A percentile compares a stretch with the other conserved stretches of the same genome.
phyloP scores from a whole-genome alignment of 2,888 invertebrate genomes.

The Petrolisthes manimaculis region DNA sequence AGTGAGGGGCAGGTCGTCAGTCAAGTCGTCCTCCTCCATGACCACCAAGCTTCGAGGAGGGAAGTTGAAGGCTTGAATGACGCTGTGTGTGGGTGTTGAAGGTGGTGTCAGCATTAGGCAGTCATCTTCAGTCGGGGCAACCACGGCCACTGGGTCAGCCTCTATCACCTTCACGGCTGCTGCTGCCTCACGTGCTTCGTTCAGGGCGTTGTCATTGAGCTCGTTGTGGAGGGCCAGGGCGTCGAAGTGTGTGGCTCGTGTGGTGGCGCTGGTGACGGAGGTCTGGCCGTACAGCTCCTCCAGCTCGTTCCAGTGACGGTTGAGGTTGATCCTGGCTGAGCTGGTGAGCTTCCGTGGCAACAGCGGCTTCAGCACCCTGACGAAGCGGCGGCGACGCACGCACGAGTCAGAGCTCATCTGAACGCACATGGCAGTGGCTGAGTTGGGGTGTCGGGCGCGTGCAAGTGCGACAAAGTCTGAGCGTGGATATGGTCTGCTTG shows the following conservation, averaged over 20 bases:
- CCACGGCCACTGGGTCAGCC: not conserved
- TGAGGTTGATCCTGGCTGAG: slow-evolving; percentile 58
- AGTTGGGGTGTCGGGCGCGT: slow-evolving; percentile 15
- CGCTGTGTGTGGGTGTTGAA: slow-evolving; percentile 24
- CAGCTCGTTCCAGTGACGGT: slow-evolving; percentile 62
- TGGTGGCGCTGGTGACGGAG: not conserved
- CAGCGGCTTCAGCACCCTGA: slow-evolving; percentile 49
- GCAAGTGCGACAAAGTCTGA: slow-evolving; percentile 24
- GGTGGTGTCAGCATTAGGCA: slow-evolving; percentile 42
- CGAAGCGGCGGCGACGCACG: slow-evolving; percentile 42
- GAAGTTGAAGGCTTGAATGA: slow-evolving; percentile 23
- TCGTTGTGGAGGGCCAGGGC: slow-evolving; percentile 49
- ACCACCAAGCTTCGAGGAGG: slow-evolving; percentile 29
- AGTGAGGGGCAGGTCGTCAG: slow-evolving; percentile 37
- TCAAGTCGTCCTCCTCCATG: slow-evolving; percentile 10
- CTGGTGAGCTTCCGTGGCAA: slow-evolving; percentile 56
- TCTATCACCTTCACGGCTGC: not conserved
- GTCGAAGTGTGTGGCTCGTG: slow-evolving; percentile 49
- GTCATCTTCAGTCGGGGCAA: not conserved
- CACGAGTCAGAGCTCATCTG: slow-evolving; percentile 41
- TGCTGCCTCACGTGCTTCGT: slow-evolving; percentile 49
- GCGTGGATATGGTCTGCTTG: slow-evolving; percentile 56
- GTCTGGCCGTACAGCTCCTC: slow-evolving; percentile 55
- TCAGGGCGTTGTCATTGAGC: slow-evolving; percentile 56
- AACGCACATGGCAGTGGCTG: slow-evolving; percentile 49